These are phyloP conservation scores for Anaspis maculata DNA, from an alignment of 2,888 invertebrate species.

Conservation along the genomic window DNA sequence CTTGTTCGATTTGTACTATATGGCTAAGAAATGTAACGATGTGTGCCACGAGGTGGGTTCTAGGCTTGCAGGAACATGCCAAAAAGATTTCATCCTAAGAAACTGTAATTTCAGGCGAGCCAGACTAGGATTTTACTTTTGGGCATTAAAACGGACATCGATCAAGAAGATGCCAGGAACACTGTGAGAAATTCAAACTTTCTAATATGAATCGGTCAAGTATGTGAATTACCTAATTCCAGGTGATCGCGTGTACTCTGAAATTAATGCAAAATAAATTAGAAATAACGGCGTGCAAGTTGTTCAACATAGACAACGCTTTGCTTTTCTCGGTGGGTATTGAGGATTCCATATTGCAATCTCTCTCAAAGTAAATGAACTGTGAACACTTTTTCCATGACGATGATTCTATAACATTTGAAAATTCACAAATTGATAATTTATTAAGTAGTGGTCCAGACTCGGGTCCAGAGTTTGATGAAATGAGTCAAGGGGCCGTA, in stretches of 20 bases:
- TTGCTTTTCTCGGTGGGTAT: conserved; percentile 23
- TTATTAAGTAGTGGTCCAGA: too few relatives aligned
- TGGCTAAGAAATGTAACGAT: conserved; percentile 1
- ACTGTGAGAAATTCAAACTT: conserved; percentile 11
- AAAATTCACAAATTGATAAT: too few relatives aligned
- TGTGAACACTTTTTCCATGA: too few relatives aligned
- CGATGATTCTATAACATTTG: too few relatives aligned
- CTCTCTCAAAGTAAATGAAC: too few relatives aligned
- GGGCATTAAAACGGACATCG: conserved; percentile 17
- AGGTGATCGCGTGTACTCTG: conserved; percentile 17
- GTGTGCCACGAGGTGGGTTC: conserved; percentile 1
- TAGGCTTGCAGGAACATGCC: too few relatives aligned
- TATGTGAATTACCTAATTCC: conserved; percentile 4
- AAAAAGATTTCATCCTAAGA: too few relatives aligned
- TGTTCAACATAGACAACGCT: conserved; percentile 23
- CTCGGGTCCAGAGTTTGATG: too few relatives aligned
- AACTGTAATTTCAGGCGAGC: conserved; percentile 1
- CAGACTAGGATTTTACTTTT: conserved; percentile 1
- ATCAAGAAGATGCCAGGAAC: conserved; percentile 20
- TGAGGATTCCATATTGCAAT: neutral
- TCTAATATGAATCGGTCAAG: neutral
- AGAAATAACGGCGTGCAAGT: conserved; percentile 20
- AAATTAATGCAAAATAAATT: conserved; percentile 22
- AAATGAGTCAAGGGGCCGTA: too few relatives aligned
- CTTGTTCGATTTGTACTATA: conserved; percentile 7